These are phyloP conservation scores for Limnodromus scolopaceus DNA, from an alignment of 2,797 vertebrate species.

Conservation along the genomic window DNA sequence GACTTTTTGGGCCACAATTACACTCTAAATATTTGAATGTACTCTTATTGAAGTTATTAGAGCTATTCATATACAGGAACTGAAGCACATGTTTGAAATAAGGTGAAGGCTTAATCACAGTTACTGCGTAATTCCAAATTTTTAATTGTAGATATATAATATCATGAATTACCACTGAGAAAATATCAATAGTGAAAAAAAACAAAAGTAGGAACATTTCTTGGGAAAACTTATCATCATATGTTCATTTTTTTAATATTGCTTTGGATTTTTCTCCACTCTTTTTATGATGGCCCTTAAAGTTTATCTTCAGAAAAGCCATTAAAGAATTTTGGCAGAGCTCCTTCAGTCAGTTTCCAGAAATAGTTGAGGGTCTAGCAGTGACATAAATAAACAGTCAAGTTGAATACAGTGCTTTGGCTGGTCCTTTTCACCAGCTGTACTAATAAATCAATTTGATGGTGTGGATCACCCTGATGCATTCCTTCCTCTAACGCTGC, in stretches of 20 bases:
- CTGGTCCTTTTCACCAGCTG: constrained; percentile 52
- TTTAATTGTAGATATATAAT: background rate
- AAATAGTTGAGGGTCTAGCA: constrained; percentile 5
- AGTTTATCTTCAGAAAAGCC: constrained; percentile 19
- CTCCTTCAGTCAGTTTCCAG: constrained; percentile 37
- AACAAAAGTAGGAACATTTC: background rate
- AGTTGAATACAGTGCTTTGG: constrained; percentile 41
- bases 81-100: background rate
- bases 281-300: background rate
- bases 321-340: background rate
- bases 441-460: constrained; percentile 71
- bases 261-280: background rate
- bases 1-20: background rate
- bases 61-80: background rate
- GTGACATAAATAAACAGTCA: constrained; percentile 61
- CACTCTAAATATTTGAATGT: background rate
- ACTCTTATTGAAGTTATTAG: background rate
- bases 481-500: constrained; percentile 25
- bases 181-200: background rate
- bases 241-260: background rate
- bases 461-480: constrained; percentile 27
- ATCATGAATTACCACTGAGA: fast-evolving
- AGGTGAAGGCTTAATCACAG: background rate
- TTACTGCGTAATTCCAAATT: background rate
- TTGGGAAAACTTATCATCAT: background rate